Base-by-base conservation (phyloP, 1,140 invertebrate genomes). In the Papilio glaucus region DNA sequence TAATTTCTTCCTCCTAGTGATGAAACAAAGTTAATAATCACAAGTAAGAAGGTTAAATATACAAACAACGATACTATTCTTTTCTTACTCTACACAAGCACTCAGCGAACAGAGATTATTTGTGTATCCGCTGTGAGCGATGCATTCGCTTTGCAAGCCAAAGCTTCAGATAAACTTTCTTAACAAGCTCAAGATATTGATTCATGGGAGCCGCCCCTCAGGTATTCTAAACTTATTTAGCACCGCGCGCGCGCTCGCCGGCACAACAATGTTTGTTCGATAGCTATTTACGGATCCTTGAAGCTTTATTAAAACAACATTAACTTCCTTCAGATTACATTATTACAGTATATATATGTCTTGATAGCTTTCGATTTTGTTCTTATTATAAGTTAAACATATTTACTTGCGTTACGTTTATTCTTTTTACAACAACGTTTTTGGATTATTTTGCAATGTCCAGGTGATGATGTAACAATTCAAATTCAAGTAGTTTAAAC, bases 141-240 rank as follows among this genome's bases (percentile, higher is more conserved):
- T 18, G 49, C 9, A 49, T 49, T 10, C 49, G 18, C 86, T 80
- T 85, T 83, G 87, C 83, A 84, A 77, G 74, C 75, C 76, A 74
- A 71, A 73, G 73, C 83, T 87, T 85, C 84, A 73, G 88, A 87
- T 89, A 80, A 84, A 85, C 73, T 86, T 84, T 76, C 75, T 85
- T 82, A 81, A 83, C 78, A 79, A 86, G 81, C 82, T 79, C 61
- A 77, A 77, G 82, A 84, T 89, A 89, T 89, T 86, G 86, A 87
- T 89, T 89, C 81, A 87, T 85, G 41, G 80, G 71, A 72, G 62
- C 26, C 75, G 77, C 74, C 77, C 77, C 87, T 78, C 86, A 89
- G 87, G 87, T 90, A 86, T 70, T 45, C 41, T 33, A 33, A 37
- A 61, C 72, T 72, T 75, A 74, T 74, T 75, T 68, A 76, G 78